These are phyloP conservation scores for Diorhabda carinulata DNA, from an alignment of 1,140 invertebrate genomes.

Conservation along the genomic window DNA sequence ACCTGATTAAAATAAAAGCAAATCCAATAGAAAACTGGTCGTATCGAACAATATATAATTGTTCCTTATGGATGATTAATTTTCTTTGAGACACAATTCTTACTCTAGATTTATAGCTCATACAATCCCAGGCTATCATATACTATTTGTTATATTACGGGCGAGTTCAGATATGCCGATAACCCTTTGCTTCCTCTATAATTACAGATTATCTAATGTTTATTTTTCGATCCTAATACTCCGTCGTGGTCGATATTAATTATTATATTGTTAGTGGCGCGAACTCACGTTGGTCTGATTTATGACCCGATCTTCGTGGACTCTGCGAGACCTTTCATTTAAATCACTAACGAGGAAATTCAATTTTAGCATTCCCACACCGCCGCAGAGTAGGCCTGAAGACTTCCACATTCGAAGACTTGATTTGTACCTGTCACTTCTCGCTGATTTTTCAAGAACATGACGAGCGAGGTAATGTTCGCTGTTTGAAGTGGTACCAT, in stretches of 20 bases:
- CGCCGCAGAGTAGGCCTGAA: background rate
- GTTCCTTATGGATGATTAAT: constrained; percentile 12
- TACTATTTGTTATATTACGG: constrained; percentile 17
- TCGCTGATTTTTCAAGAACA: background rate
- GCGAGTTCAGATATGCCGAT: constrained; percentile 25
- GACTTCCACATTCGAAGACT: constrained; percentile 17
- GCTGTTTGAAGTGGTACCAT: background rate
- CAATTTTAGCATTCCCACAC: constrained; percentile 26
- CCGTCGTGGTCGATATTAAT: constrained; percentile 36
- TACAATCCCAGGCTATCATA: constrained; percentile 14
- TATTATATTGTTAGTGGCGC: constrained; percentile 36
- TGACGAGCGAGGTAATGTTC: background rate
- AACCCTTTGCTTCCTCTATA: constrained; percentile 30
- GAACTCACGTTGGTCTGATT: constrained; percentile 34
- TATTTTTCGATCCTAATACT: constrained; percentile 38
- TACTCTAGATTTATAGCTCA: constrained; percentile 15
- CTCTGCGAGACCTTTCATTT: constrained; percentile 20
- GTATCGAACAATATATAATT: constrained; percentile 18
- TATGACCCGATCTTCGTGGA: constrained; percentile 24
- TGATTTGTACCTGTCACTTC: constrained; percentile 17
- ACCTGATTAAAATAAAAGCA: too few species aligned
- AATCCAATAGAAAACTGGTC: too few species aligned
- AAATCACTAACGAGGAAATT: constrained; percentile 28
- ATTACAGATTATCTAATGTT: constrained; percentile 41
- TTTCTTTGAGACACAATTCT: background rate